Evolutionary conservation across 2,888 invertebrate species (phyloP), one percentile per base, ranked within the genome.

Genomic region (Euzetes globulus): DNA sequence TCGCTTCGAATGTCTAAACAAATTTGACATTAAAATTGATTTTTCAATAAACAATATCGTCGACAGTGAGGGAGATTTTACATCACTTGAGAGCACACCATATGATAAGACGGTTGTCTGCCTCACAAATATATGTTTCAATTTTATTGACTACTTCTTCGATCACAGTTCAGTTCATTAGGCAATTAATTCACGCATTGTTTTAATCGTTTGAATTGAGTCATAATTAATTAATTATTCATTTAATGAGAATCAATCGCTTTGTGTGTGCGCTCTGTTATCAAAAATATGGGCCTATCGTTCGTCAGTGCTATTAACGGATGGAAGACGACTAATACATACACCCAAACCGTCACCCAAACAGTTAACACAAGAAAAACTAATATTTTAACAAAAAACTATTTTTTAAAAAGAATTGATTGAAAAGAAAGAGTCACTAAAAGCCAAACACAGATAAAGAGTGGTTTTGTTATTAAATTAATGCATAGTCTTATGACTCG

Each of bases 141-240:
- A 41, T 41, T 41, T 37, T 37, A 65, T 41, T 70, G 70, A 70
- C 70, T 70, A 70, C 70, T 37, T 45, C 70, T 45, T 70, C 70
- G 70, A 70, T 70, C 70, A 70, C 70, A 70, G 70, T 47, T 70
- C 70, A 70, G 70, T 70, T 70, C 70, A 58, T 60, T 70, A 70
- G 70, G 70, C 70, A 45, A 70, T 70, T 29, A 33, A 27, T 29
- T 63, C 63, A 63, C 58, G 58, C 58, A 58, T 19, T 29, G 65
- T 65, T 41, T 41, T 15, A 41, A 65, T 2, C 22, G 41, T 65
- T 29, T 41, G 17, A 65, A 65, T 65, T 65, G 65, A 58, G 58
- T 50, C 19, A 65, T 65, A 65, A 65, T 65, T 65, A 27, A 29
- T n/a, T 50, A 5, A 50, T n/a, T 50, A 29, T 58, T 41, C 27